Percentiles rank a stretch among this genome's conserved stretches.
phyloP scores from a whole-genome alignment of 30 jellyfish, hydroid and myxozoan species.

The Cassiopea xamachana region DNA sequence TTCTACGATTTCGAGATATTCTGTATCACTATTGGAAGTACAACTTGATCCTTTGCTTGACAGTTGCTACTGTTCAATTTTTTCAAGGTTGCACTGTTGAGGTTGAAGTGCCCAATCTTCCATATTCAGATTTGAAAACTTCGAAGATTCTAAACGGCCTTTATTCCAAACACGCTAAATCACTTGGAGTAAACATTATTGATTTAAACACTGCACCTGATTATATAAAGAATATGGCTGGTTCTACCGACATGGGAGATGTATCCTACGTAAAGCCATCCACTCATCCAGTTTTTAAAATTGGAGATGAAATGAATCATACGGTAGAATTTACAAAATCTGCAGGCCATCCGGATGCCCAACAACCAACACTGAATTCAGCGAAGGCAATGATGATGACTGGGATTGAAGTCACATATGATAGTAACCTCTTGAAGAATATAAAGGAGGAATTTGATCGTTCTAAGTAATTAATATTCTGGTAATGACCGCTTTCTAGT shows the following conservation, averaged over 20 bases:
- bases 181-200: conserved; percentile 28
- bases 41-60: too few relatives aligned
- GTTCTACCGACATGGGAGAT: conserved; percentile 95
- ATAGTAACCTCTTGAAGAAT: conserved; percentile 23
- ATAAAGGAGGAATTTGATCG: conserved; percentile 57
- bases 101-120: not conserved
- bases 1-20: too few relatives aligned
- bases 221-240: conserved; percentile 30
- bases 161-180: conserved; percentile 42
- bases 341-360: conserved; percentile 74
- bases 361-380: conserved; percentile 79
- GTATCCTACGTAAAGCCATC: conserved; percentile 90
- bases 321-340: conserved; percentile 77
- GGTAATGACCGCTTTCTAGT: too few relatives aligned
- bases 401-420: conserved; percentile 73
- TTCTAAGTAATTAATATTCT: too few relatives aligned
- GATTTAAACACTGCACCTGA: conserved; percentile 6
- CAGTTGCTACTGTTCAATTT: too few relatives aligned
- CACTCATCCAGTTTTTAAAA: conserved; percentile 86
- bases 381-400: conserved; percentile 95
- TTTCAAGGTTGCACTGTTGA: conserved; percentile 56
- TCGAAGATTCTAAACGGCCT: conserved; percentile 16
- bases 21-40: too few relatives aligned
- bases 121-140: conserved; percentile 34
- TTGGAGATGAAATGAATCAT: conserved; percentile 69